Conservation (phyloP, 1,140 invertebrate genomes). For the Cheumatopsyche charites region DNA sequence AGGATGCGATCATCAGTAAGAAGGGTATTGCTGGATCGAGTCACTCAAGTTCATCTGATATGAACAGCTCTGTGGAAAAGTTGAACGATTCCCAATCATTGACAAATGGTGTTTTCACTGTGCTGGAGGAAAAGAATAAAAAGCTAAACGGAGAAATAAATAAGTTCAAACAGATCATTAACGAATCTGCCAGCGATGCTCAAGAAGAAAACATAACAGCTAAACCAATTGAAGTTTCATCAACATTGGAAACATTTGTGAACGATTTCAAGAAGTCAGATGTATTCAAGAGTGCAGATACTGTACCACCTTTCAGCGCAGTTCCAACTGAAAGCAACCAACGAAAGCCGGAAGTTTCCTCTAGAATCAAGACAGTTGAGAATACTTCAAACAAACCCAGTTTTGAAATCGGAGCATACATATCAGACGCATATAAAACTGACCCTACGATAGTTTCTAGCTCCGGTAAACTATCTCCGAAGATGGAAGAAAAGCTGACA, state of each 20-base stretch:
- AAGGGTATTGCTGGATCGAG: constrained; percentile 52
- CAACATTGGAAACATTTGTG: neutral
- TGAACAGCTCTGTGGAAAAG: constrained; percentile 49
- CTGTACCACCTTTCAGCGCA: neutral
- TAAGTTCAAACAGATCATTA: constrained; percentile 32
- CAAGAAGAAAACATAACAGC: constrained; percentile 20
- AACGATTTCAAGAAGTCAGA: constrained; percentile 18
- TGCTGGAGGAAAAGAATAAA: constrained; percentile 45
- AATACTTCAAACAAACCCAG: constrained; percentile 35
- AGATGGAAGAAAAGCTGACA: constrained; percentile 55
- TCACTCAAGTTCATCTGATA: constrained; percentile 58
- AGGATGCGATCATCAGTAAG: constrained; percentile 70
- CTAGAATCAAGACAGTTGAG: constrained; percentile 39
- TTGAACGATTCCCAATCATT: constrained; percentile 23
- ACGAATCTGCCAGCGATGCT: constrained; percentile 25
- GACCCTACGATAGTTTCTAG: constrained; percentile 10
- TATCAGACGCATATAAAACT: constrained; percentile 43
- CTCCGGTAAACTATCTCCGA: constrained; percentile 45
- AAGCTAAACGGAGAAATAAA: constrained; percentile 42
- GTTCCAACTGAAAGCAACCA: neutral
- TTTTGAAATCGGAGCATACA: constrained; percentile 47
- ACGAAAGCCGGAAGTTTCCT: constrained; percentile 37
- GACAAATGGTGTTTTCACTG: constrained; percentile 16
- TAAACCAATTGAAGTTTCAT: constrained; percentile 10
- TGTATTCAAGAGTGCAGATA: neutral